These are phyloP conservation scores for Glaucopsyche alexis DNA, from an alignment of 2,888 invertebrate genomes.

Conservation along the genomic window DNA sequence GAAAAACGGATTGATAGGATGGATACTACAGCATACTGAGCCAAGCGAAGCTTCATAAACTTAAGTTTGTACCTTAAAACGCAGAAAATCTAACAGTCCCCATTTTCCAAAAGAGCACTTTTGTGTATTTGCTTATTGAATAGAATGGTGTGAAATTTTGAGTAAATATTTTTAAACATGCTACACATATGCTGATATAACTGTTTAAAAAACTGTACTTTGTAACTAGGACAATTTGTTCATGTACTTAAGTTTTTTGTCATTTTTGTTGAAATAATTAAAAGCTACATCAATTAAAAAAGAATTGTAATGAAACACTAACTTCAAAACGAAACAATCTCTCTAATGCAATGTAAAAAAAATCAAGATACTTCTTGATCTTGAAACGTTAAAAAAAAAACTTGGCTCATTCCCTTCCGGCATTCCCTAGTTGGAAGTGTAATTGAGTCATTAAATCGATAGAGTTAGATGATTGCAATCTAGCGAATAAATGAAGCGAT, in stretches of 20 bases:
- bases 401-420: not conserved
- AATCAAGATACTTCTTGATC: not conserved
- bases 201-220: constrained; percentile 25
- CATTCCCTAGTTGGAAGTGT: constrained; percentile 2
- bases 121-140: constrained; percentile 1
- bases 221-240: not conserved
- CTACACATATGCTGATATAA: constrained; percentile 10
- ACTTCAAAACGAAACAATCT: not conserved
- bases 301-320: not conserved
- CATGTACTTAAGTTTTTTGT: not conserved
- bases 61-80: not conserved
- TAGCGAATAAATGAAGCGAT: constrained; percentile 21
- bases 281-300: not conserved
- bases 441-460: constrained; percentile 24
- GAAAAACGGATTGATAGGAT: not conserved
- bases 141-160: constrained; percentile 25
- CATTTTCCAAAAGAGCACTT: not conserved
- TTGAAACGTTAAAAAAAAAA: not conserved
- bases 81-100: not conserved
- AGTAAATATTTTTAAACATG: not conserved
- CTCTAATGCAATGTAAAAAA: no score
- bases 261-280: not conserved
- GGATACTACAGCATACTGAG: not conserved
- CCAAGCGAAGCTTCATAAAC: not conserved
- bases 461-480: not conserved